Conservation (phyloP, 1,140 invertebrate species). For the Melitaea cinxia region DNA sequence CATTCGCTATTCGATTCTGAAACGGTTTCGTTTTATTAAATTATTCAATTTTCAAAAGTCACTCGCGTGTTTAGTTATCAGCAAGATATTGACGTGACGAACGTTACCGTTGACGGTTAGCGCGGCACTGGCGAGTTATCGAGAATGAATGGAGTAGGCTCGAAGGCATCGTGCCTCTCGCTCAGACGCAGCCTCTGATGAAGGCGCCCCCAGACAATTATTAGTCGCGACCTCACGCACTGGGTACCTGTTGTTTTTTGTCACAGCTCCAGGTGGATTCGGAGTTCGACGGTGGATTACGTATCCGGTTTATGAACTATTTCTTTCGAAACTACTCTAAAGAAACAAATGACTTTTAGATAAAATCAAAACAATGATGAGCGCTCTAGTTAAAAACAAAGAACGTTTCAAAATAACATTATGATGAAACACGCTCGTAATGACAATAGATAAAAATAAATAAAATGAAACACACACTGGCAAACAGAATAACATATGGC, state of each 20-base stretch:
- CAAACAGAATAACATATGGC: conserved; percentile 36
- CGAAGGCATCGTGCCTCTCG: conserved; percentile 52
- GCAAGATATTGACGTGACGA: conserved; percentile 43
- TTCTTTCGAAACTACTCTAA: conserved; percentile 18
- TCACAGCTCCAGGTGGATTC: conserved; percentile 50
- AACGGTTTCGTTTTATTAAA: conserved; percentile 6
- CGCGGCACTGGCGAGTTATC: conserved; percentile 67
- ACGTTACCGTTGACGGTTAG: conserved; percentile 52
- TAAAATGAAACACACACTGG: conserved; percentile 5
- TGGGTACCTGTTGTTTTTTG: conserved; percentile 55
- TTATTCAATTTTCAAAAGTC: conserved; percentile 18
- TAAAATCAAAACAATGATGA: conserved; percentile 38
- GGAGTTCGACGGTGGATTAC: conserved; percentile 19
- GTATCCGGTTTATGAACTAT: conserved; percentile 25
- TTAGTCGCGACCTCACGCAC: conserved; percentile 60
- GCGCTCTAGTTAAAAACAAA: conserved; percentile 43
- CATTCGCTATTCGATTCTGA: conserved; percentile 64
- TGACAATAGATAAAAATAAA: conserved; percentile 28
- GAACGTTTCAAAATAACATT: conserved; percentile 36
- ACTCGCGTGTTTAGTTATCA: conserved; percentile 26
- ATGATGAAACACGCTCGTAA: conserved; percentile 37
- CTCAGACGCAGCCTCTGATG: conserved; percentile 50
- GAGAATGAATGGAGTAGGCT: conserved; percentile 61
- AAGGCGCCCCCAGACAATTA: conserved; percentile 45
- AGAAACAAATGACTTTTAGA: conserved; percentile 20